phyloP scores from a whole-genome alignment of 2,113 vertebrate genomes.

The Cyanocitta stelleri region DNA sequence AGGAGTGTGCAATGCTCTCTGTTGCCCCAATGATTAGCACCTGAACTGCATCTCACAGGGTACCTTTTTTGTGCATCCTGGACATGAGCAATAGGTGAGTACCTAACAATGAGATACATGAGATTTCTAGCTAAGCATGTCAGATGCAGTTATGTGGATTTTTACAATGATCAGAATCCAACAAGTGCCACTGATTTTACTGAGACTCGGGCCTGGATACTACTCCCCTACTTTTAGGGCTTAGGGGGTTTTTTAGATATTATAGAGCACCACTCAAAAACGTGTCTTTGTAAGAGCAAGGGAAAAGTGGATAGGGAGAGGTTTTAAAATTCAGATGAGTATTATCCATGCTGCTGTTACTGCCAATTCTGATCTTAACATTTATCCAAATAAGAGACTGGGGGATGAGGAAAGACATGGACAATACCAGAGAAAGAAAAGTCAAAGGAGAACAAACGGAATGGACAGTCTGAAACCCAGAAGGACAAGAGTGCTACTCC shows the following conservation, averaged over 20 bases:
- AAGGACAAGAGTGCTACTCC: background rate
- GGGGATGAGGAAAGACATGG: background rate
- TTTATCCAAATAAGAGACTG: background rate
- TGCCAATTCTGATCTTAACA: background rate
- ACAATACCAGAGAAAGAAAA: background rate
- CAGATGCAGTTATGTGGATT: background rate
- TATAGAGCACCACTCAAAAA: background rate
- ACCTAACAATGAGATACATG: fast-evolving
- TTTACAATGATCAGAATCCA: background rate
- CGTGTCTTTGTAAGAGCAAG: background rate
- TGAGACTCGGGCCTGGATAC: background rate
- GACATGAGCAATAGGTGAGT: background rate
- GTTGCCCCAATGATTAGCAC: background rate
- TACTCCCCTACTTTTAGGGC: background rate
- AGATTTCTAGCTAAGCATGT: background rate
- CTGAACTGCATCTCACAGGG: background rate
- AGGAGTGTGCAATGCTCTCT: background rate
- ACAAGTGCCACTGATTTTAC: background rate
- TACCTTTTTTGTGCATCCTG: background rate
- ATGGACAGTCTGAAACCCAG: background rate
- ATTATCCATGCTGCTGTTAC: background rate
- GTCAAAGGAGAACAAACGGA: background rate
- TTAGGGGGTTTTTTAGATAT: fast-evolving
- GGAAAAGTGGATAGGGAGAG: background rate
- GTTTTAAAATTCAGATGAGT: background rate